Base-by-base conservation (phyloP, 2,888 invertebrate species). In the Tachina lurida region DNA sequence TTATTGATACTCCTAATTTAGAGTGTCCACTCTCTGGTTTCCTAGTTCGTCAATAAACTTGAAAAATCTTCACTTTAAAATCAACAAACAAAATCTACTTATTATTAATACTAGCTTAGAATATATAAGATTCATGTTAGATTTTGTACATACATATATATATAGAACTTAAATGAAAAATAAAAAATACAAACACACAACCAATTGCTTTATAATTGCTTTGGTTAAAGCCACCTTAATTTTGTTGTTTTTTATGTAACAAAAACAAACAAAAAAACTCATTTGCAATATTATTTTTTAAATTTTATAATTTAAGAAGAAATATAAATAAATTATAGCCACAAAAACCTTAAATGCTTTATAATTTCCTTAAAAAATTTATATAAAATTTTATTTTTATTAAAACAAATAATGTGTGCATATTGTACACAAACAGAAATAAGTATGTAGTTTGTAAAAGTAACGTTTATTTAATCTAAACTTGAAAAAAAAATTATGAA, bases 261-360 rank as follows among this genome's bases (percentile, higher is more conserved):
- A 31, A 31, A 31, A 31, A 71, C 52, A 80, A 76, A 31, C n/a
- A 47, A 70, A 43, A 39, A 54, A 60, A 31, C 12, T 41, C 67
- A 71, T 81, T 81, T 85, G 85, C 85, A 85, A 85, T 85, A 85
- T 85, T 85, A 85, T 78, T 70, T 82, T 82, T 67, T 74, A 74
- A 56, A 56, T 52, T 19, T 12, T 77, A 62, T 56, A 52, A 70
- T 10, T 45, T 47, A 60, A 84, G 39, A 13, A 56, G 39, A 62
- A 70, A 56, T 43, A 15, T n/a, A 62, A 39, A 62, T 62, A 43
- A 62, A 17, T 12, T 62, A 43, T 17, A 60, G 39, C 15, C 70
- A 58, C 39, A 41, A 71, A 39, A 17, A 52, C 39, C 47, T 17
- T 13, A 62, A 77, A 58, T 65, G 70, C 70, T 75, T 68, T 80